Conservation (phyloP, 2,113 vertebrate genomes). For the Daubentonia madagascariensis region DNA sequence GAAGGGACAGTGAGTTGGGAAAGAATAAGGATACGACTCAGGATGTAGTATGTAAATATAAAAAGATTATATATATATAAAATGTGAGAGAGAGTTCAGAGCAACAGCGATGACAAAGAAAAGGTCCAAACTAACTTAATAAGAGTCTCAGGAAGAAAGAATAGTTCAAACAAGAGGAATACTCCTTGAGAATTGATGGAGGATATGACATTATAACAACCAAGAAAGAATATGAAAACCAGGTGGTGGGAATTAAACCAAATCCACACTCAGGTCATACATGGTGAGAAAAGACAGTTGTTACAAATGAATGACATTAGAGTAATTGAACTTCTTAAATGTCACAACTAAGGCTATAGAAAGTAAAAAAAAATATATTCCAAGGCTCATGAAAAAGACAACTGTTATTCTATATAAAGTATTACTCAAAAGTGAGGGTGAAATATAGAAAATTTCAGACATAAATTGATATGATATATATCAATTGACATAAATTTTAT, state of each 20-base stretch:
- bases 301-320: no score
- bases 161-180: no score
- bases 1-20: not conserved
- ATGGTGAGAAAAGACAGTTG: no score
- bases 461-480: not conserved
- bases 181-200: not conserved
- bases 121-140: not conserved
- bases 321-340: not conserved
- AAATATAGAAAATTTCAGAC: not conserved
- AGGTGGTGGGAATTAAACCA: no score
- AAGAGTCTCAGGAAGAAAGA: not conserved
- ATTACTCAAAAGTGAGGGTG: not conserved
- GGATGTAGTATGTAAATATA: not conserved
- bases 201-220: no score
- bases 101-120: not conserved
- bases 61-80: not conserved
- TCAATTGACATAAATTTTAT: not conserved
- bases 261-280: rapidly evolving
- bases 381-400: not conserved
- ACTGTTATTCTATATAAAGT: not conserved
- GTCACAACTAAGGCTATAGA: not conserved
- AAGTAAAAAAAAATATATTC: not conserved
- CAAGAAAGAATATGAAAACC: not conserved
- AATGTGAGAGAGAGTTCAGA: not conserved
- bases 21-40: rapidly evolving